Conservation (phyloP, 2,797 vertebrate species). For the Fringilla coelebs region DNA sequence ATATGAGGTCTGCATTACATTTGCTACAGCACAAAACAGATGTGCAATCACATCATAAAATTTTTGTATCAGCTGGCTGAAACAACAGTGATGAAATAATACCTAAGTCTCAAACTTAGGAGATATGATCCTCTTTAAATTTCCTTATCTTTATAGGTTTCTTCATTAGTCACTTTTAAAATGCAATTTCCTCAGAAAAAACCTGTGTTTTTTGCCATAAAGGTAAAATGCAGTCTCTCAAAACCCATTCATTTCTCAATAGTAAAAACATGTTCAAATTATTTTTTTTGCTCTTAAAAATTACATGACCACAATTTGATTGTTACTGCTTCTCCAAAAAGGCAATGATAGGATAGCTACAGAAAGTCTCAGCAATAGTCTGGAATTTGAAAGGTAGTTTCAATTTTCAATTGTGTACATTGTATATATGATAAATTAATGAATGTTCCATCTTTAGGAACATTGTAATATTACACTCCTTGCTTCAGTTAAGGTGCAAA, state of each 20-base stretch:
- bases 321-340: neutral
- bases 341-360: neutral
- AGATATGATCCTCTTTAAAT: neutral
- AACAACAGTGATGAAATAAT: neutral
- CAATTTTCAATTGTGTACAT: neutral
- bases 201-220: neutral
- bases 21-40: neutral
- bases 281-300: neutral
- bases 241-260: neutral
- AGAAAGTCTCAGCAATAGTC: neutral
- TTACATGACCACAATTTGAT: neutral
- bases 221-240: conserved; percentile 3
- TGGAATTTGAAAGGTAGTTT: neutral
- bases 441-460: neutral
- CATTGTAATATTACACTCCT: neutral
- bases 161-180: neutral
- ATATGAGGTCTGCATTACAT: neutral
- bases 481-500: neutral
- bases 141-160: neutral
- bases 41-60: neutral
- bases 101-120: neutral
- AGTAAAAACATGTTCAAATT: neutral
- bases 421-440: neutral
- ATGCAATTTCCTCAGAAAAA: conserved; percentile 7
- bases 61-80: neutral